Conservation (phyloP, 1,140 invertebrate species). For the Gonatopus flavifemur region DNA sequence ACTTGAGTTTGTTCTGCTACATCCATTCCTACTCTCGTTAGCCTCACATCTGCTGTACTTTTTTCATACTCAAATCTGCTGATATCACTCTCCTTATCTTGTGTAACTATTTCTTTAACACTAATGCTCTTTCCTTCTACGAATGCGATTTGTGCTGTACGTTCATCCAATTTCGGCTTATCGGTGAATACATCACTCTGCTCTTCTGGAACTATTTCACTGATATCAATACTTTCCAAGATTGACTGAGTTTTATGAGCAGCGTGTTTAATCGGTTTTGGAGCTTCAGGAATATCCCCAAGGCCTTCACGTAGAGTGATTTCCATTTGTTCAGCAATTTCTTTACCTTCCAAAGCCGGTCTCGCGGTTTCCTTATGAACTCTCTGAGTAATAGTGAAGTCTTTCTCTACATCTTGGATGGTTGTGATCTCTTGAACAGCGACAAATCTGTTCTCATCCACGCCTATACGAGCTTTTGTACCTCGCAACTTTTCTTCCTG, state of each 20-base stretch:
- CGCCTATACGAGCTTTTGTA: constrained; percentile 30
- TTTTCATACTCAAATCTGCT: constrained; percentile 21
- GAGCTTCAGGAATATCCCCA: constrained; percentile 25
- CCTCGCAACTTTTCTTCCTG: constrained; percentile 19
- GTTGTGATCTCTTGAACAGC: constrained; percentile 36
- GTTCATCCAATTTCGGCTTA: constrained; percentile 35
- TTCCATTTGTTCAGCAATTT: constrained; percentile 44
- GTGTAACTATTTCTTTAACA: constrained; percentile 52
- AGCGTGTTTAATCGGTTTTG: constrained; percentile 19
- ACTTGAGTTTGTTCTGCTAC: constrained; percentile 31
- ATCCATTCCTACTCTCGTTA: constrained; percentile 30
- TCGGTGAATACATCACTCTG: constrained; percentile 38
- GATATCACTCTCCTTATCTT: constrained; percentile 52
- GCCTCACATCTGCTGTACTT: constrained; percentile 25
- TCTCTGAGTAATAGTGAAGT: constrained; percentile 24
- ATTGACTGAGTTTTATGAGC: constrained; percentile 36
- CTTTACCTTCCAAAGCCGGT: constrained; percentile 35
- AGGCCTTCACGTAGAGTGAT: constrained; percentile 36
- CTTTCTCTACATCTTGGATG: constrained; percentile 29
- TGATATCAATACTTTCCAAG: constrained; percentile 40
- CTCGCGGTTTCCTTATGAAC: constrained; percentile 27
- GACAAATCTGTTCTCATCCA: constrained; percentile 44
- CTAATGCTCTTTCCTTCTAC: constrained; percentile 54
- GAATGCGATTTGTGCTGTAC: constrained; percentile 49
- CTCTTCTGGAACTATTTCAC: constrained; percentile 40